A percentile compares a stretch with the other conserved stretches of the same genome.
Conservation (phyloP, 1,140 invertebrate genomes). For the Pseudomyrmex flavicornis region DNA sequence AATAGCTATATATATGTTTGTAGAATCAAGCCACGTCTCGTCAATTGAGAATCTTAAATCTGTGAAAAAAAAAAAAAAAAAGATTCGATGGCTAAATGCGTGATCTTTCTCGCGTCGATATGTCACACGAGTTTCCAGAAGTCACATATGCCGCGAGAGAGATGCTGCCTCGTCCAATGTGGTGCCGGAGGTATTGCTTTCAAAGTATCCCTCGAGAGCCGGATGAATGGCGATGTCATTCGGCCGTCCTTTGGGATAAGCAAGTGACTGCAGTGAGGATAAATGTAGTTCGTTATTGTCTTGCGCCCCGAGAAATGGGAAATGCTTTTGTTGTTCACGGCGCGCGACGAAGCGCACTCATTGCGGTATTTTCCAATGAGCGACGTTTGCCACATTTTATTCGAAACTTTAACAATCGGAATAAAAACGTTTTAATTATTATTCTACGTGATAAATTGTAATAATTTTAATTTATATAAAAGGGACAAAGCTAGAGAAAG, state of each 20-base stretch:
- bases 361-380: not conserved
- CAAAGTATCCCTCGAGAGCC: constrained; percentile 76
- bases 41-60: not conserved
- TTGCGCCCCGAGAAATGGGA: constrained; percentile 68
- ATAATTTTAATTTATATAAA: not conserved
- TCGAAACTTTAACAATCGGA: not conserved
- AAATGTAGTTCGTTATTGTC: constrained; percentile 75
- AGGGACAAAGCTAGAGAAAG: not conserved
- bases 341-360: constrained; percentile 3
- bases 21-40: not conserved
- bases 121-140: constrained; percentile 60
- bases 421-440: not conserved
- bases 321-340: constrained; percentile 59
- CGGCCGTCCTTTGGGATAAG: constrained; percentile 75
- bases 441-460: not conserved
- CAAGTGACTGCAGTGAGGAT: constrained; percentile 76
- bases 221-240: constrained; percentile 75
- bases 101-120: constrained; percentile 21
- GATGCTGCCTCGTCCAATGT: constrained; percentile 52
- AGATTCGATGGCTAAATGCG: constrained; percentile 44
- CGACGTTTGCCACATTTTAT: not conserved
- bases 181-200: constrained; percentile 75
- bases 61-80: too few relatives aligned
- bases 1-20: too few relatives aligned
- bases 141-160: constrained; percentile 76